These are phyloP conservation scores for Noctilio leporinus DNA, from an alignment of 2,113 vertebrate genomes.

Conservation along the genomic window DNA sequence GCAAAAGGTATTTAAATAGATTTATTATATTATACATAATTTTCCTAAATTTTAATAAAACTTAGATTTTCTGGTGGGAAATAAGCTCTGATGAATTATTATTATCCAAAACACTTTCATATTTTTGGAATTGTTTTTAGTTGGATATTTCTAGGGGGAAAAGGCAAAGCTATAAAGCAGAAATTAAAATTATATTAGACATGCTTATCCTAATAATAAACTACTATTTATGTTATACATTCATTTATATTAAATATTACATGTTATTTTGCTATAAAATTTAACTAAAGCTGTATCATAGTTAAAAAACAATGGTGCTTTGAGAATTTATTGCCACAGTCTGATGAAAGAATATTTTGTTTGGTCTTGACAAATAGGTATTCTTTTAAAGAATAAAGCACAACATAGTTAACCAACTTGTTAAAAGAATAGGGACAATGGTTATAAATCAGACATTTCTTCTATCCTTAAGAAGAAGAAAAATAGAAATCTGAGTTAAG, in stretches of 20 bases:
- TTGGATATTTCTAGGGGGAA: not conserved
- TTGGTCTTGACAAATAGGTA: not conserved
- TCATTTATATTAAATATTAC: not conserved
- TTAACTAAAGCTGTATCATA: not conserved
- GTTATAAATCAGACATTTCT: not conserved
- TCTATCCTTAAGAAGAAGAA: not conserved
- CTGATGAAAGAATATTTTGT: constrained; percentile 45
- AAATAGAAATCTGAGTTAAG: not conserved
- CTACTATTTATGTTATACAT: not conserved
- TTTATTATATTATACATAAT: not conserved
- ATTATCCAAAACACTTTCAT: not conserved
- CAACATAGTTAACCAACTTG: constrained; percentile 12
- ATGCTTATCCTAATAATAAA: not conserved
- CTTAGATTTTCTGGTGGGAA: not conserved
- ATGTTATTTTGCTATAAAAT: not conserved
- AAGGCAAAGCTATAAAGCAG: not conserved
- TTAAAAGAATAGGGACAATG: not conserved
- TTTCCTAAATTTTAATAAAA: not conserved
- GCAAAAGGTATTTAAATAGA: not conserved
- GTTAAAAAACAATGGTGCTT: not conserved
- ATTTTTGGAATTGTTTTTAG: not conserved
- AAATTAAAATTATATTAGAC: not conserved
- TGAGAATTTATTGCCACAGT: not conserved
- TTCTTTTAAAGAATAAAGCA: constrained; percentile 43
- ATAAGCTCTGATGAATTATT: not conserved